A percentile compares a stretch with the other conserved stretches of the same genome.
These are phyloP conservation scores for Notiomystis cincta DNA, from an alignment of 2,113 vertebrate genomes.

Conservation along the genomic window DNA sequence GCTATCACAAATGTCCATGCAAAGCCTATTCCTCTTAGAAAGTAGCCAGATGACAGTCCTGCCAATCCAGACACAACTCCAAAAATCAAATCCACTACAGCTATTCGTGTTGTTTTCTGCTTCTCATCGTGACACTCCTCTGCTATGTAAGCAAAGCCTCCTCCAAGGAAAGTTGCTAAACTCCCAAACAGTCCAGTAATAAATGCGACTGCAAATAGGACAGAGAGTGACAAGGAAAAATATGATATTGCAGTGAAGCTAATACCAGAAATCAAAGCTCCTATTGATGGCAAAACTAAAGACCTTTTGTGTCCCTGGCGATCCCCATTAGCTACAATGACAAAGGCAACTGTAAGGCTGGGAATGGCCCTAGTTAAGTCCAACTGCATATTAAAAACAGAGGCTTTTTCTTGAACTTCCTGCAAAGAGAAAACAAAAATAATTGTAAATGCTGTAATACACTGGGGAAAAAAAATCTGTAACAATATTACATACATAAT, in stretches of 20 bases:
- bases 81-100: conserved; percentile 85
- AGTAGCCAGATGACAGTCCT: conserved; percentile 86
- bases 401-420: conserved; percentile 87
- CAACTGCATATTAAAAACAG: conserved; percentile 82
- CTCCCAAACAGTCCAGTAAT: conserved; percentile 84
- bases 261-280: conserved; percentile 72
- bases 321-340: conserved; percentile 88
- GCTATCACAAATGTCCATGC: conserved; percentile 83
- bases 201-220: conserved; percentile 78
- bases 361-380: conserved; percentile 82
- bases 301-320: conserved; percentile 84
- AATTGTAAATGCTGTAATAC: not conserved
- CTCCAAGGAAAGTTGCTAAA: conserved; percentile 84
- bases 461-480: not conserved
- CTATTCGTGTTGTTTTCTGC: conserved; percentile 87
- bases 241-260: conserved; percentile 76
- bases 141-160: conserved; percentile 87
- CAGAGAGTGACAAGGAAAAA: conserved; percentile 79
- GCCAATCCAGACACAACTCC: conserved; percentile 85
- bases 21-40: conserved; percentile 83
- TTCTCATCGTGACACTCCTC: conserved; percentile 79
- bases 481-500: not conserved
- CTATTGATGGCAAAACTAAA: conserved; percentile 81
- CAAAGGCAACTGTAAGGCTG: conserved; percentile 83
- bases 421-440: conserved; percentile 67